Evolutionary conservation across 2,797 vertebrate genomes (phyloP).

Genomic region (Chelon labrosus): DNA sequence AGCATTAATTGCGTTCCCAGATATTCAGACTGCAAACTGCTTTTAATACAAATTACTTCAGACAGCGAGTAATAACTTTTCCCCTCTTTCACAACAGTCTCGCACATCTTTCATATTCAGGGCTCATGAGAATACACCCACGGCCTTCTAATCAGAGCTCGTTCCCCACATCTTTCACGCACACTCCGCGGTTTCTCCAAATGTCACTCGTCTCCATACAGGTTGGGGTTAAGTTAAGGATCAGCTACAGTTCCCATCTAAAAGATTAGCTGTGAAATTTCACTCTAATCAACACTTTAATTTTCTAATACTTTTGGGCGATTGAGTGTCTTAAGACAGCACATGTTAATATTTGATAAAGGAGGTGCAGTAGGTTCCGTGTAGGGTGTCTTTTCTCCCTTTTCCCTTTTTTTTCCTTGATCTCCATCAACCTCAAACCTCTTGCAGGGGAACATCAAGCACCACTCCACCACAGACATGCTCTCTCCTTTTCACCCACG

Average conservation of each 20-base stretch:
- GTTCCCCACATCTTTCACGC: constrained; percentile 40
- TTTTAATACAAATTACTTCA: constrained; percentile 83
- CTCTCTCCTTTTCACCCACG: constrained; percentile 51
- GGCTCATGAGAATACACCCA: constrained; percentile 73
- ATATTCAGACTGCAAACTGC: constrained; percentile 73
- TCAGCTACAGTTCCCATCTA: constrained; percentile 26
- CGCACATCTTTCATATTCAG: constrained; percentile 71
- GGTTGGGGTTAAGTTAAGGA: constrained; percentile 44
- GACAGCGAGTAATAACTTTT: constrained; percentile 80
- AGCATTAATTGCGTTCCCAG: constrained; percentile 78
- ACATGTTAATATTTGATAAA: constrained; percentile 30
- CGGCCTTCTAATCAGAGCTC: constrained; percentile 72
- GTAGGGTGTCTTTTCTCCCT: not conserved
- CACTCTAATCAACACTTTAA: constrained; percentile 38
- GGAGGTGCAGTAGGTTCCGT: not conserved
- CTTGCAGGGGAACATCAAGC: constrained; percentile 40
- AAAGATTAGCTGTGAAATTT: constrained; percentile 53
- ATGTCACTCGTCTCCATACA: constrained; percentile 58
- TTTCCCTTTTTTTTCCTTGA: constrained; percentile 29
- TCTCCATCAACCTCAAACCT: constrained; percentile 51
- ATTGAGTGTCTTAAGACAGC: constrained; percentile 7
- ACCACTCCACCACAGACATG: constrained; percentile 40
- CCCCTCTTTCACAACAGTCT: constrained; percentile 70
- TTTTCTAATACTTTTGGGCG: constrained; percentile 1
- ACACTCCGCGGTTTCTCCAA: constrained; percentile 47